These are phyloP conservation scores for Pogonomyrmex californicus DNA, from an alignment of 1,140 invertebrate genomes.

Conservation along the genomic window DNA sequence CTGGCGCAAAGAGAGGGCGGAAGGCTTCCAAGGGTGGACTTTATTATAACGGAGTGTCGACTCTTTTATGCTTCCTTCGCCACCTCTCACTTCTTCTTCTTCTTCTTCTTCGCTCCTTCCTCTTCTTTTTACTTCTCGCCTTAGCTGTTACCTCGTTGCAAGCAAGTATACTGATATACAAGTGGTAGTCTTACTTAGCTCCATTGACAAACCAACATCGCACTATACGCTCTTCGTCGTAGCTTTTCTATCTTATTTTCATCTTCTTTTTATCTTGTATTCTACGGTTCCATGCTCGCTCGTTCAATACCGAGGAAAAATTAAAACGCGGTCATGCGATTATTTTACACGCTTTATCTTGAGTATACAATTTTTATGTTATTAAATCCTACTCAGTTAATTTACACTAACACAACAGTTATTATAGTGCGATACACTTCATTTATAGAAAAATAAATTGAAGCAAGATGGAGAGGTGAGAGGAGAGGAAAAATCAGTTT, in stretches of 20 bases:
- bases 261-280: conserved; percentile 14
- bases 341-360: not conserved
- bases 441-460: conserved; percentile 5
- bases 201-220: conserved; percentile 40
- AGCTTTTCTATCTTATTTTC: conserved; percentile 16
- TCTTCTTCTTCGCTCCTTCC: conserved; percentile 11
- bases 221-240: conserved; percentile 13
- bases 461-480: not conserved
- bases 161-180: conserved; percentile 70
- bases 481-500: conserved; percentile 19
- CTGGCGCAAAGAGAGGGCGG: conserved; percentile 63
- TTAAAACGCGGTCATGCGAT: conserved; percentile 4
- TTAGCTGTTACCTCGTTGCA: conserved; percentile 61
- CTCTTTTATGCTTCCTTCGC: conserved; percentile 83
- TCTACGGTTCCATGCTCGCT: not conserved
- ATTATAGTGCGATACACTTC: not conserved
- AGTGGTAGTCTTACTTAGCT: conserved; percentile 68
- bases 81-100: conserved; percentile 34
- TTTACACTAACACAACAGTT: not conserved
- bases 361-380: not conserved
- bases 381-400: conserved; percentile 1
- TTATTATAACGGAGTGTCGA: conserved; percentile 87
- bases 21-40: conserved; percentile 83
- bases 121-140: conserved; percentile 56
- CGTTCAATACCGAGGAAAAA: conserved; percentile 22